phyloP scores from a whole-genome alignment of 2,113 vertebrate species.

The Rhinopomastus cyanomelas region DNA sequence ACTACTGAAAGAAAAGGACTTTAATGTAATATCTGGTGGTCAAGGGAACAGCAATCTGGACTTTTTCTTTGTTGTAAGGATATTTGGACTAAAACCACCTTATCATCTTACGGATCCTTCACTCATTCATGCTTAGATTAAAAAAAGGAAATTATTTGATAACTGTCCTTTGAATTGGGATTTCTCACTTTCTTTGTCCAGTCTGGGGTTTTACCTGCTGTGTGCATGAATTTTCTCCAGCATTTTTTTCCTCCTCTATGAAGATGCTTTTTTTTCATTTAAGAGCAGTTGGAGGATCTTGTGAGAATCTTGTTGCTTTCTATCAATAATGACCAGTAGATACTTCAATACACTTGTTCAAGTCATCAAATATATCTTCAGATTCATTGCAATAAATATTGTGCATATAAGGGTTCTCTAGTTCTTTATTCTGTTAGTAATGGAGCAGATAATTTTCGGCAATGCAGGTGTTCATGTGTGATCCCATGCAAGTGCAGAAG shows the following conservation, averaged over 20 bases:
- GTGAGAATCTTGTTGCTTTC: neutral
- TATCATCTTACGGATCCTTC: neutral
- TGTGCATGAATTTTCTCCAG: neutral
- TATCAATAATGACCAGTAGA: neutral
- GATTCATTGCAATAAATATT: neutral
- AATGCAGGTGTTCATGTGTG: neutral
- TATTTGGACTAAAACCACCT: neutral
- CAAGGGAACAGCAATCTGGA: neutral
- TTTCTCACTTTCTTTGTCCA: neutral
- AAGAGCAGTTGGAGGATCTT: neutral
- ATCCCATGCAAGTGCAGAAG: neutral
- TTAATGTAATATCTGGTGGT: neutral
- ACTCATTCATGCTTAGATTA: neutral
- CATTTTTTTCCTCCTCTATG: neutral
- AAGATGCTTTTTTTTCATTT: neutral
- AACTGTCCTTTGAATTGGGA: neutral
- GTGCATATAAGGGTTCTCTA: neutral
- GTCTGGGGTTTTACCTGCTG: neutral
- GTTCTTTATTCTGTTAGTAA: neutral
- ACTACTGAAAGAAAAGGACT: neutral
- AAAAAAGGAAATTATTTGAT: neutral
- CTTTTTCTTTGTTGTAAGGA: neutral
- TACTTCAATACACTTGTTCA: neutral
- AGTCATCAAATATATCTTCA: neutral
- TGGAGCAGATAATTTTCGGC: neutral